phyloP scores from a whole-genome alignment of 2,888 invertebrate species.

The Phalera bucephala region DNA sequence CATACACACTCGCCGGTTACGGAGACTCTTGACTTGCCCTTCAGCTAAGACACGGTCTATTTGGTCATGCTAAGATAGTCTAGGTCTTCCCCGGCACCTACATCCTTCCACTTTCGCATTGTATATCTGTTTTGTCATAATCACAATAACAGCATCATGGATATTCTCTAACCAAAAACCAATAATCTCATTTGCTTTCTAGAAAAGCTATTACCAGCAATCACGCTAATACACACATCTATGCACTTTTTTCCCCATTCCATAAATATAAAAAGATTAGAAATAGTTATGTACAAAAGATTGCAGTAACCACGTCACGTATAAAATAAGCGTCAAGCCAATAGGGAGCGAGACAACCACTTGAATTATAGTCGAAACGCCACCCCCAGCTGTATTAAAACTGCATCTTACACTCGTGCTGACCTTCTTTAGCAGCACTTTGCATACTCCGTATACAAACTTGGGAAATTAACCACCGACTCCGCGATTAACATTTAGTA shows the following conservation, averaged over 20 bases:
- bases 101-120: too few species aligned
- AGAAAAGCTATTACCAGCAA: too few species aligned
- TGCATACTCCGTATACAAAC: slow-evolving; percentile 23
- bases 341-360: slow-evolving; percentile 62
- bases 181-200: not conserved
- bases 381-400: slow-evolving; percentile 53
- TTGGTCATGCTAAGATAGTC: too few species aligned
- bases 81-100: too few species aligned
- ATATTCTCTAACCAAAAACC: too few species aligned
- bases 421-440: slow-evolving; percentile 25
- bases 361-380: slow-evolving; percentile 63
- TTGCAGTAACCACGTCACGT: slow-evolving; percentile 65
- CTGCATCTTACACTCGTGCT: slow-evolving; percentile 46
- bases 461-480: slow-evolving; percentile 24
- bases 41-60: too few species aligned
- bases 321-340: slow-evolving; percentile 68
- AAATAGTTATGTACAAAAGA: slow-evolving; percentile 47
- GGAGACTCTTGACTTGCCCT: too few species aligned
- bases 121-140: too few species aligned
- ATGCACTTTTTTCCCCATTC: slow-evolving; percentile 25
- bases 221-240: too few species aligned
- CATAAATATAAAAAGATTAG: slow-evolving; percentile 51
- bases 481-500: slow-evolving; percentile 22
- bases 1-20: too few species aligned
- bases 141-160: too few species aligned